Percentiles rank a stretch among this genome's conserved stretches.
Evolutionary conservation across 2,113 vertebrate species (phyloP).

Genomic region (Elanus axillaris): DNA sequence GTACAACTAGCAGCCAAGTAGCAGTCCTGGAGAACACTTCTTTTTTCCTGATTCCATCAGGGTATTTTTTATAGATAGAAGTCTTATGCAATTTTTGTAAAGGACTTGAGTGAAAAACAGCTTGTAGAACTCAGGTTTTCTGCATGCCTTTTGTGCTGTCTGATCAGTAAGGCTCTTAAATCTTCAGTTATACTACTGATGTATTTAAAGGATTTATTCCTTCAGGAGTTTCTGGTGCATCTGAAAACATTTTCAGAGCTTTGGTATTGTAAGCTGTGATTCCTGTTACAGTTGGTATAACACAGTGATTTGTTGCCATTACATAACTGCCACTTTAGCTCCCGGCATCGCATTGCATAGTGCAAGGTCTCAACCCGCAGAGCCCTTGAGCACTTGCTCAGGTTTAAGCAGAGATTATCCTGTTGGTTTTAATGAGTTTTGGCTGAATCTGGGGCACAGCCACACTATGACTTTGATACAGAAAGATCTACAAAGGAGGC

Average conservation of each 20-base stretch:
- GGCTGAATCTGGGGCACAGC: neutral
- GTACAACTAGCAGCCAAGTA: neutral
- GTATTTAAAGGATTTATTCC: neutral
- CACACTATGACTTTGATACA: neutral
- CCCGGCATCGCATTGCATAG: fast-evolving
- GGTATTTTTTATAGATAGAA: neutral
- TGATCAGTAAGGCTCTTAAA: neutral
- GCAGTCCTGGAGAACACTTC: neutral
- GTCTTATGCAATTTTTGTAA: neutral
- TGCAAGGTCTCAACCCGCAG: neutral
- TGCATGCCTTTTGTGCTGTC: neutral
- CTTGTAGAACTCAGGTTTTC: neutral
- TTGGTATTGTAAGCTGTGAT: neutral
- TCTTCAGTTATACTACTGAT: neutral
- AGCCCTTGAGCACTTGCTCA: neutral
- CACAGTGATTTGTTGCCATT: neutral
- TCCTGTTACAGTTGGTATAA: neutral
- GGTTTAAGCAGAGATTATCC: neutral
- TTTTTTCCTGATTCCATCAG: neutral
- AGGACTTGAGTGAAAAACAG: neutral
- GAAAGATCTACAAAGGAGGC: neutral
- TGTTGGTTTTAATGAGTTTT: neutral
- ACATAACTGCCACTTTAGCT: neutral
- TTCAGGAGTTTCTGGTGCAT: neutral
- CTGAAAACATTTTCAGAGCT: neutral